Evolutionary conservation across 2,797 vertebrate species (phyloP), one percentile per base, ranked within the genome.

Genomic region (Alosa sapidissima): DNA sequence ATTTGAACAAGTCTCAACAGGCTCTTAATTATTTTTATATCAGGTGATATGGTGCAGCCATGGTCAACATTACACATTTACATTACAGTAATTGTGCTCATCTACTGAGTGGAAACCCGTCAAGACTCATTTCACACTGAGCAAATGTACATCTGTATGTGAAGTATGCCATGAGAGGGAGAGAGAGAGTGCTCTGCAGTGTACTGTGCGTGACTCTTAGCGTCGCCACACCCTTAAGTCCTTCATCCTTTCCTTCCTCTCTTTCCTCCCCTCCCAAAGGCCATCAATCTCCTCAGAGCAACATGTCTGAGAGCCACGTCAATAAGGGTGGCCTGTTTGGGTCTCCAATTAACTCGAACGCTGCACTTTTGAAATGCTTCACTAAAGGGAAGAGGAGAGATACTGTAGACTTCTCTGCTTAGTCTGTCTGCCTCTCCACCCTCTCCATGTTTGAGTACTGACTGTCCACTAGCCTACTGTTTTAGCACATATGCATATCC

Each of bases 211-310:
- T 78, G 41, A 78, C 72, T 45, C 14, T 19, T 45, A 41, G 72
- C 41, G 19, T 6, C 36, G 16, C 72, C 72, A 47, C 72, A 78
- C 72, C 72, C 72, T 78, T 68, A 4, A 36, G 72, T 45, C 72
- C 72, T 41, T 16, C 72, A 45, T 78, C 36, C 72, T 75, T 45
- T 75, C 68, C 68, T 78, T 78, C 72, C 72, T 78, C 33, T 2
- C 36, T 21, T 41, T 47, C 36, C 72, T 47, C 72, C 36, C 54
- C 54, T 55, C 54, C 41, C 36, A 41, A 2, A 7, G 41, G 72
- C 72, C 19, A 78, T 78, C 72, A 78, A 78, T 78, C 72, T 21
- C 72, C 36, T 21, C 54, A 21, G 16, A 3, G 49, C 6, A 51
- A 8, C 6, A 4, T 0, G 3, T 55, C 14, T 21, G 0, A 14